Evolutionary conservation across 2,113 vertebrate genomes (phyloP), one percentile per base, ranked within the genome.

Genomic region (Datnioides undecimradiatus): DNA sequence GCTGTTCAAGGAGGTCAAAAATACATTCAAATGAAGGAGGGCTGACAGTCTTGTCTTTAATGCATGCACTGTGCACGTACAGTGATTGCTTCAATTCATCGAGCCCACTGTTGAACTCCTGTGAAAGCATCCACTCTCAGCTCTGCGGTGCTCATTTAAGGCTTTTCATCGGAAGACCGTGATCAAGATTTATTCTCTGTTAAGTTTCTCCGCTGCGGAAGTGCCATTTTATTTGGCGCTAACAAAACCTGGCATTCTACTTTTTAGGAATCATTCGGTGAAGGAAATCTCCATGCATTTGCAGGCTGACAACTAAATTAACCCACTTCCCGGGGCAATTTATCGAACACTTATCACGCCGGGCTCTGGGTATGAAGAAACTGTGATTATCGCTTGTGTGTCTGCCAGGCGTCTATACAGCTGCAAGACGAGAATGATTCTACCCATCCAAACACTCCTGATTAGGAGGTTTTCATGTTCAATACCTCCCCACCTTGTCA

Each of bases 31-130:
- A 54, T 74, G 73, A 65, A 66, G 52, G 67, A 45, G 69, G 45
- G n/a, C 69, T 41, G 43, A 75, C 64, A 70, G 29, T 73, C 73
- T 46, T 19, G 51, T 65, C 73, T 69, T 83, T 76, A 84, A 87
- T 71, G 76, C 73, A 45, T 57, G 49, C 11, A 45, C 59, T 65
- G 66, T 40, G 41, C 40, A 0, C 62, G 66, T 40, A 46, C 40
- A 0, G 51, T 82, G 90, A 90, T 87, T 87, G 76, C 87, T 52
- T 67, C 76, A 66, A 85, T 90, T 91, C 86, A 90, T 90, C 86
- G n/a, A 70, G 76, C 1, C 31, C 38, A 29, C 60, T 46, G 73
- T 73, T 31, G 54, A 80, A 73, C 45, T 34, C 17, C 55, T 38
- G 38, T 59, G 55, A 76, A 82, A 62, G 73, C 74, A 25, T 40